These are phyloP conservation scores for Caenorhabditis becei DNA, from an alignment of 2,888 invertebrate genomes.

Conservation along the genomic window DNA sequence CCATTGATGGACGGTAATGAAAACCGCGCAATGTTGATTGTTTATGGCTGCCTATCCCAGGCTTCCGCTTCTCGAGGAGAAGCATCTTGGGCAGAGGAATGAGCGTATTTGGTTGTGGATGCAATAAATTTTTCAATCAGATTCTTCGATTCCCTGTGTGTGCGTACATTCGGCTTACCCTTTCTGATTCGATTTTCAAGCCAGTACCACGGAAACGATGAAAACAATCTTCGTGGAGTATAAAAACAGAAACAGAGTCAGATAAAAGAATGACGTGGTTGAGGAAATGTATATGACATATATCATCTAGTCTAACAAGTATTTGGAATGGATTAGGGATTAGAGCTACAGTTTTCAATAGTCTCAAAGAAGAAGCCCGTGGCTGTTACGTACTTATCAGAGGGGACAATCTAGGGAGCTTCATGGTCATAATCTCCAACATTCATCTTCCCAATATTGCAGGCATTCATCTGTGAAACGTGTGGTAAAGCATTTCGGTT, in stretches of 20 bases:
- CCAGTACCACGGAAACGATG: slow-evolving; percentile 9
- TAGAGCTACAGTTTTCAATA: slow-evolving; percentile 52
- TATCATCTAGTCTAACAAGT: slow-evolving; percentile 4
- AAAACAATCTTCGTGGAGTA: slow-evolving; percentile 11
- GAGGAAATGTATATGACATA: slow-evolving; percentile 32
- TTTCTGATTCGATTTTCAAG: slow-evolving; percentile 30
- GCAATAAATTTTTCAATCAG: slow-evolving; percentile 54
- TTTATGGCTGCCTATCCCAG: slow-evolving; percentile 50
- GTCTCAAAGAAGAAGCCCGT: slow-evolving; percentile 11
- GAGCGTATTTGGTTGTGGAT: slow-evolving; percentile 12
- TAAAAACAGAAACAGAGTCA: slow-evolving; percentile 9
- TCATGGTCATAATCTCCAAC: slow-evolving; percentile 15
- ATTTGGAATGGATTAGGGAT: slow-evolving; percentile 48
- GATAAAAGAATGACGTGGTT: slow-evolving; percentile 32
- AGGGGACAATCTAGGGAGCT: slow-evolving; percentile 22
- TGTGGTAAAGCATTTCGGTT: slow-evolving; percentile 82
- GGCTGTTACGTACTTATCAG: slow-evolving; percentile 18
- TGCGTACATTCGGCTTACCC: background rate
- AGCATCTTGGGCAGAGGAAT: slow-evolving; percentile 7
- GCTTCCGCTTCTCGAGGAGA: slow-evolving; percentile 19
- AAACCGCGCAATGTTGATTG: slow-evolving; percentile 57
- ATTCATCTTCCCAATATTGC: slow-evolving; percentile 48
- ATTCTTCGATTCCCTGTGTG: slow-evolving; percentile 38
- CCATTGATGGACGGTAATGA: slow-evolving; percentile 51
- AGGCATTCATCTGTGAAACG: slow-evolving; percentile 81